These are phyloP conservation scores for Sylvietta virens DNA, from an alignment of 2,113 vertebrate species.

Conservation along the genomic window DNA sequence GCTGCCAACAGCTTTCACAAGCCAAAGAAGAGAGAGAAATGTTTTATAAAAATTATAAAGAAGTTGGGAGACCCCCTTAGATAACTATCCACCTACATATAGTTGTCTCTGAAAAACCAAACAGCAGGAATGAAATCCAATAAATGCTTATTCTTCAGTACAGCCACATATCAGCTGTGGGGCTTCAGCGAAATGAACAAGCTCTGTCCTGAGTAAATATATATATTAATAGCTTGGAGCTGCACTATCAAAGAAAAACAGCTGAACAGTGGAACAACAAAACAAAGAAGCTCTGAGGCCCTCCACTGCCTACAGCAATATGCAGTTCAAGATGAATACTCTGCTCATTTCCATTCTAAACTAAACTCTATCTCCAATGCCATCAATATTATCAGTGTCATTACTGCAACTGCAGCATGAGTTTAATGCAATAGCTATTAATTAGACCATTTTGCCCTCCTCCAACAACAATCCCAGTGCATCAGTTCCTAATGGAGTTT, in stretches of 20 bases:
- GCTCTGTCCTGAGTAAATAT: slow-evolving; percentile 8
- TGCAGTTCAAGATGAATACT: slow-evolving; percentile 20
- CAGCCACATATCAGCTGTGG: background rate
- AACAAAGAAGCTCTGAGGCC: slow-evolving; percentile 9
- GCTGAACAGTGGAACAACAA: slow-evolving; percentile 6
- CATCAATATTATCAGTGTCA: slow-evolving; percentile 60
- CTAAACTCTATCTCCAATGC: slow-evolving; percentile 35
- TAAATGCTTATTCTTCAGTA: slow-evolving; percentile 11
- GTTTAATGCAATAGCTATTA: slow-evolving; percentile 59
- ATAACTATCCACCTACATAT: slow-evolving; percentile 41
- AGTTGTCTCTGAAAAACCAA: slow-evolving; percentile 45
- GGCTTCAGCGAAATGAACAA: background rate
- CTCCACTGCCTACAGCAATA: slow-evolving; percentile 6
- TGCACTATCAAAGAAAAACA: slow-evolving; percentile 18
- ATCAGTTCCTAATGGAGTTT: slow-evolving; percentile 40
- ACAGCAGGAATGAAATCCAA: slow-evolving; percentile 15
- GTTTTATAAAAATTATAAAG: slow-evolving; percentile 41
- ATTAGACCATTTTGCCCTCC: slow-evolving; percentile 48
- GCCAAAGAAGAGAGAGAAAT: slow-evolving; percentile 41
- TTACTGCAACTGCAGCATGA: slow-evolving; percentile 12
- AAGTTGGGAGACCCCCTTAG: slow-evolving; percentile 23
- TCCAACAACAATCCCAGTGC: background rate
- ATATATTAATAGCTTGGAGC: slow-evolving; percentile 23
- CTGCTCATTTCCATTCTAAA: slow-evolving; percentile 55
- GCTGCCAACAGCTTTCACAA: slow-evolving; percentile 23